Conservation (phyloP, 2,113 vertebrate genomes). For the Sinocyclocheilus anophthalmus region DNA sequence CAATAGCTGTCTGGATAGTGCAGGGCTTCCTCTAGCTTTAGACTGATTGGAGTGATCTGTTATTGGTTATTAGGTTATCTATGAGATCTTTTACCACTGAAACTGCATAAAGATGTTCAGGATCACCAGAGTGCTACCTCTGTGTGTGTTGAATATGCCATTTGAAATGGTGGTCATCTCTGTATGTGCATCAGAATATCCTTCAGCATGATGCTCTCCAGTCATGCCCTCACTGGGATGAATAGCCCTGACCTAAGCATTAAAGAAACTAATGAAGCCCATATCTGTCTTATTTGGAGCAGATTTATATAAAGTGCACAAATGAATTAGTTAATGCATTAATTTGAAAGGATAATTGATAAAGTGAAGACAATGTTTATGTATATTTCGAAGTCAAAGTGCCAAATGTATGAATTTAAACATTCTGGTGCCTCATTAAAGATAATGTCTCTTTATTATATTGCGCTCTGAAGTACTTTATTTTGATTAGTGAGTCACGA, state of each 20-base stretch:
- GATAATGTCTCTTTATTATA: not conserved
- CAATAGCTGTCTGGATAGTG: conserved; percentile 46
- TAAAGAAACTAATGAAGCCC: not conserved
- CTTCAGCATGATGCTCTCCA: not conserved
- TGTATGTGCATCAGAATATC: not conserved
- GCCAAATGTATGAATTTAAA: no score
- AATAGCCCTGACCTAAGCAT: not conserved
- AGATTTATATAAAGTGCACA: not conserved
- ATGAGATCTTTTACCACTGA: not conserved
- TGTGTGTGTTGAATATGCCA: not conserved
- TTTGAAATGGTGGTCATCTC: not conserved
- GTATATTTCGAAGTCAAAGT: no score
- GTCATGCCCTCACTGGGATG: not conserved
- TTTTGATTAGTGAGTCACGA: not conserved
- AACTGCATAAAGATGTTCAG: not conserved
- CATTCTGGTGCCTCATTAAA: no score
- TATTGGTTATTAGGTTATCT: conserved; percentile 9
- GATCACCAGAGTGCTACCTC: not conserved
- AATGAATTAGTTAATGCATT: no score
- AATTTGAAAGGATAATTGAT: no score
- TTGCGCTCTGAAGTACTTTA: not conserved
- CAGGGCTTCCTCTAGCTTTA: not conserved
- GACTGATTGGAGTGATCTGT: conserved; percentile 1
- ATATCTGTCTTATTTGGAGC: not conserved
- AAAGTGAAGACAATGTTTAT: no score